These are phyloP conservation scores for Cuculus canorus DNA, from an alignment of 2,797 vertebrate genomes.

Conservation along the genomic window DNA sequence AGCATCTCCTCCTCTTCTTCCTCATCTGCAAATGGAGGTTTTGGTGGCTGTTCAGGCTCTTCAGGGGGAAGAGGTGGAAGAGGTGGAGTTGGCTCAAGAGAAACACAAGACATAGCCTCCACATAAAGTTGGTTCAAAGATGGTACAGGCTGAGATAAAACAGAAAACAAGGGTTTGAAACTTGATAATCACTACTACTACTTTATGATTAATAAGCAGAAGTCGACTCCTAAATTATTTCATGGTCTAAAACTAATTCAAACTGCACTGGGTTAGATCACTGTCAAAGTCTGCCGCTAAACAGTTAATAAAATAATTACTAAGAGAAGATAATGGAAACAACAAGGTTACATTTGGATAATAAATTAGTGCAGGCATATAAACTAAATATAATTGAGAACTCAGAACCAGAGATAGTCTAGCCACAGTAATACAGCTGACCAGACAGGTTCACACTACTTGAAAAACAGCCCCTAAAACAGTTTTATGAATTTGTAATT, in stretches of 20 bases:
- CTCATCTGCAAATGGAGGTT: constrained; percentile 95
- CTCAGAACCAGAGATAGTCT: neutral
- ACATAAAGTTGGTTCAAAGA: constrained; percentile 79
- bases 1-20: constrained; percentile 99
- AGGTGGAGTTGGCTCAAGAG: constrained; percentile 79
- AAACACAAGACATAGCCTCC: constrained; percentile 70
- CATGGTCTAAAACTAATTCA: neutral
- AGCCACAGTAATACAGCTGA: neutral
- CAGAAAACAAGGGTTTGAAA: neutral
- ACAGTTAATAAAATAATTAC: neutral
- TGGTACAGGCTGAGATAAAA: constrained; percentile 68
- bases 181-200: neutral
- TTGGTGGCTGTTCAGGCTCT: constrained; percentile 91
- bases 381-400: neutral
- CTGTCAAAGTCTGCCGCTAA: neutral
- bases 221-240: neutral
- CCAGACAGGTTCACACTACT: neutral
- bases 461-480: neutral
- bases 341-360: neutral
- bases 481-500: neutral
- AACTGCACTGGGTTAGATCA: neutral
- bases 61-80: constrained; percentile 90
- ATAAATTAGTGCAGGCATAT: neutral
- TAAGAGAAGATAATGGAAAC: neutral
- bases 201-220: neutral